Base-by-base conservation (phyloP, 2,888 invertebrate species). In the Fragum fragum region DNA sequence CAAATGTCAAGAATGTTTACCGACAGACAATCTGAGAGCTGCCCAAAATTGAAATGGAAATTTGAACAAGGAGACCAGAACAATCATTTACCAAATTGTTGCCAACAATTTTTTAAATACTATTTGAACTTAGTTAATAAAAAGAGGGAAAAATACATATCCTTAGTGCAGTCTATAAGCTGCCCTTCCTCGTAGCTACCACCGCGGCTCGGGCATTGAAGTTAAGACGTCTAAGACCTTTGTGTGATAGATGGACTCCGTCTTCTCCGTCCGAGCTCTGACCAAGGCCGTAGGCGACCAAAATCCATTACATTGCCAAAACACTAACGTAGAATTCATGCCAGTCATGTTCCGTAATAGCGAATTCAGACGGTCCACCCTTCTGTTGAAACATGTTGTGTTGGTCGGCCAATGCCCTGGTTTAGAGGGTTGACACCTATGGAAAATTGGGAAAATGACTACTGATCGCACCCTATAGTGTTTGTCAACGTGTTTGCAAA, bases 221-320 rank as follows among this genome's bases (percentile, higher is more conserved):
- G 42, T 42, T 42, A 11, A 68, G 68, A 2, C 32, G 29, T 14
- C 28, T 3, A 3, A 32, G 42, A 32, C 68, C 68, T 14, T 9
- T 36, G 16, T 18, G 7, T 11, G 42, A 42, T 1, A 42, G 23
- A 36, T 68, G 68, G 2, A 68, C 68, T 5, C 68, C 68, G 18
- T 68, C 68, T 1, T 16, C 21, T 2, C 32, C 1, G 11, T 42
- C n/a, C n/a, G n/a, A 1, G 23, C 42, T 23, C 26, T 16, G 39
- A 42, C n/a, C 23, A 32, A 1, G 1, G 47, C 39, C 9, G n/a
- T 3, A 2, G 39, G n/a, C 2, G 68, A 39, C 42, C 68, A 68
- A 42, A 68, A 68, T 9, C 68, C 68, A 42, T 42, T 42, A 14
- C 39, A 68, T 21, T 36, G n/a, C 68, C 68, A 68, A 23, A 68